Base-by-base conservation (phyloP, 2,888 invertebrate genomes). In the Drosophila gaucha region DNA sequence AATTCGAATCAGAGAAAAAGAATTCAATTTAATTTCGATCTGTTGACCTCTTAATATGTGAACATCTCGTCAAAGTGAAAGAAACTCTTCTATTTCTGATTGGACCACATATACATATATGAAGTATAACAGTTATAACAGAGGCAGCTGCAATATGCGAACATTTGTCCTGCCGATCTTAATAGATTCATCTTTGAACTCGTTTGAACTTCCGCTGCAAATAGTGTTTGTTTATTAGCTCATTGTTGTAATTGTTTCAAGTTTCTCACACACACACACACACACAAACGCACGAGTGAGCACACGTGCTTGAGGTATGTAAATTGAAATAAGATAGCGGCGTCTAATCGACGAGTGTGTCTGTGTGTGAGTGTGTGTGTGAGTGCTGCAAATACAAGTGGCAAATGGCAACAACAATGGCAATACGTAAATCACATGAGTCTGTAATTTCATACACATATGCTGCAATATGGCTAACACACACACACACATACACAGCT, bases 141-240 rank as follows among this genome's bases (percentile, higher is more conserved):
- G 10, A 39, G 10, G 14, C 24, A 41, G 4, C 12, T 12, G 12
- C 1, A 31, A n/a, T 38, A 43, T 43, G 43, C 46, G 20, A 1
- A 20, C 31, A 20, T 3, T 6, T 30, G 46, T 22, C 22, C 49
- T 64, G 70, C 26, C 14, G 18, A 44, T 36, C 46, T 57, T 50
- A 70, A 14, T 63, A 9, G 16, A 22, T 47, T 31, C 58, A 67
- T 67, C 47, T 51, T 56, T 83, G 83, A 88, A 84, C 84, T 88
- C 72, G 41, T 65, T 86, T 84, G 88, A 88, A 84, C 84, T 84
- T 84, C 88, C 86, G 75, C 54, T 46, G 60, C 44, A 56, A 74
- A 63, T 69, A 43, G 18, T 52, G 46, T 49, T 65, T 57, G 67
- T 59, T 67, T 65, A 31, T 33, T 20, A n/a, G 18, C 35, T 47